Evolutionary conservation across 2,113 vertebrate species (phyloP).

Genomic region (Cyphomyrus discorhynchus): DNA sequence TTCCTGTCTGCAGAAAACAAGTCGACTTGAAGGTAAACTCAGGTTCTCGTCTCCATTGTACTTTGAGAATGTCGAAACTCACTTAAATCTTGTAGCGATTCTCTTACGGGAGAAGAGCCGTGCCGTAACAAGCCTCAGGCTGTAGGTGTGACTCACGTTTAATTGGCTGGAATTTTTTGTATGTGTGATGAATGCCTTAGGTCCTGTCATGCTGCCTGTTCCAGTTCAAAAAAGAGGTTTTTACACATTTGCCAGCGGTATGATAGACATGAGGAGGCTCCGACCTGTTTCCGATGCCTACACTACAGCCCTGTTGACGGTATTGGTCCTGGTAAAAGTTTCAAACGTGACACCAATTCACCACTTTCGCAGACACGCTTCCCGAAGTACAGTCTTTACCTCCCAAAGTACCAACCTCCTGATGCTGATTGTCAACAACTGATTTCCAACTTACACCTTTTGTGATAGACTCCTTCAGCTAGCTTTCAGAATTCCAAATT

Average conservation of each 20-base stretch:
- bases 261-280: not conserved
- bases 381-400: not conserved
- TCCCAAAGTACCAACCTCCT: not conserved
- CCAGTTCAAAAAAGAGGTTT: not conserved
- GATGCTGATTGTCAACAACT: not conserved
- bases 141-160: not conserved
- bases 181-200: not conserved
- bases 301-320: not conserved
- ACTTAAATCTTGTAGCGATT: not conserved
- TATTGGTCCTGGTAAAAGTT: not conserved
- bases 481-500: not conserved
- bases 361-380: not conserved
- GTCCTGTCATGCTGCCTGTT: not conserved
- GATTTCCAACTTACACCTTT: not conserved
- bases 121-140: not conserved
- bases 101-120: not conserved
- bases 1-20: not conserved
- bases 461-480: not conserved
- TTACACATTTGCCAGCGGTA: not conserved
- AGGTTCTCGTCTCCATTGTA: not conserved
- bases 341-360: not conserved
- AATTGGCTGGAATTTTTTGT: not conserved
- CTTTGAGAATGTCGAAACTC: not conserved
- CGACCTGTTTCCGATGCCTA: not conserved
- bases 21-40: not conserved